Evolutionary conservation across 1,140 invertebrate species (phyloP).

Genomic region (Steinernema feltiae): DNA sequence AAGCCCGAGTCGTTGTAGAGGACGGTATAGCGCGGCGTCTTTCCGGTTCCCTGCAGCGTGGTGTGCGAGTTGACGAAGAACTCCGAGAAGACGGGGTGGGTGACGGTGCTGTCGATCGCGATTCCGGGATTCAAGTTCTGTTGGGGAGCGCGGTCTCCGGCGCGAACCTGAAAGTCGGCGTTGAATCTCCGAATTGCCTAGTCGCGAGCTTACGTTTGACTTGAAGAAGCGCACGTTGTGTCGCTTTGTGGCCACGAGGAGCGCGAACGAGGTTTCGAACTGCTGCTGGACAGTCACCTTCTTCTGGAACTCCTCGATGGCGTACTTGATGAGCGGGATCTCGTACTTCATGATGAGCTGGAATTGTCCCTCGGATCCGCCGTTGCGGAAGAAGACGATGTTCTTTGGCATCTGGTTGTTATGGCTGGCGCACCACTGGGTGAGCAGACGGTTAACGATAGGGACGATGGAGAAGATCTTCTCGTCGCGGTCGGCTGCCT

Average conservation of each 20-base stretch:
- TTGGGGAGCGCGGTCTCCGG: background rate
- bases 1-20: constrained; percentile 21
- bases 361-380: constrained; percentile 24
- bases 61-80: constrained; percentile 38
- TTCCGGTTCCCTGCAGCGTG: constrained; percentile 31
- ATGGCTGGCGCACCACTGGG: background rate
- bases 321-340: background rate
- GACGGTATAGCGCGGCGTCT: constrained; percentile 31
- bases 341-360: background rate
- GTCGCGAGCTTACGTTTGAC: constrained; percentile 7
- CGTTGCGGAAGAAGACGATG: constrained; percentile 21
- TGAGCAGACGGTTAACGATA: background rate
- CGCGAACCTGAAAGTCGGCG: background rate
- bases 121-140: constrained; percentile 27
- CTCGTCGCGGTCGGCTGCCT: constrained; percentile 23
- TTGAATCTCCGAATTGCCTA: background rate
- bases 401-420: background rate
- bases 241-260: constrained; percentile 29
- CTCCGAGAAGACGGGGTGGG: constrained; percentile 21
- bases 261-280: background rate
- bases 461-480: constrained; percentile 32
- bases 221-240: constrained; percentile 32
- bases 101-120: constrained; percentile 19
- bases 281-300: constrained; percentile 6
- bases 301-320: constrained; percentile 6